A percentile compares a stretch with the other conserved stretches of the same genome.
phyloP scores from a whole-genome alignment of 1,140 invertebrate species.

The Scaptomyza pallida region DNA sequence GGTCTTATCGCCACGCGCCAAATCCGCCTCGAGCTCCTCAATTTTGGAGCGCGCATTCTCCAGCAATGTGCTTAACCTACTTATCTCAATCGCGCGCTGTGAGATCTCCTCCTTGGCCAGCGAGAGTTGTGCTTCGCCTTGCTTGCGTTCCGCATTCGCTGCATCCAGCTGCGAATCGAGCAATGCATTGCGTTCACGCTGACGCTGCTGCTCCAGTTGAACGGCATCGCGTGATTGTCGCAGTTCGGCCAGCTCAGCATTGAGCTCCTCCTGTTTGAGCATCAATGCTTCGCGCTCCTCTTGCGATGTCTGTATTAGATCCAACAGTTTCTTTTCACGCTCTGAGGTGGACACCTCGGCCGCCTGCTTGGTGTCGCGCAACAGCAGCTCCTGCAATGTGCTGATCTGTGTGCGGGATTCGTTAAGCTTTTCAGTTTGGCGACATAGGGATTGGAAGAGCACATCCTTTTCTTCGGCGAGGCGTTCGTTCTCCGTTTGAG shows the following conservation, averaged over 20 bases:
- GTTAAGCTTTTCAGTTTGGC: constrained; percentile 95
- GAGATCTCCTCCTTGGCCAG: constrained; percentile 88
- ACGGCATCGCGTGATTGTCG: constrained; percentile 84
- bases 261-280: constrained; percentile 92
- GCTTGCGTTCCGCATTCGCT: constrained; percentile 88
- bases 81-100: constrained; percentile 90
- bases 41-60: constrained; percentile 92
- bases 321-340: constrained; percentile 93
- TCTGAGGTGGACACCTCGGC: constrained; percentile 88
- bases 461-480: constrained; percentile 94
- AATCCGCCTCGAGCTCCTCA: constrained; percentile 87
- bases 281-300: constrained; percentile 90
- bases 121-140: constrained; percentile 89
- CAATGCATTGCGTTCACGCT: constrained; percentile 88
- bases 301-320: constrained; percentile 93
- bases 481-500: constrained; percentile 94
- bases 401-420: constrained; percentile 89
- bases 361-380: constrained; percentile 86
- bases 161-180: constrained; percentile 90
- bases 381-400: constrained; percentile 89
- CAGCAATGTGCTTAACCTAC: constrained; percentile 89
- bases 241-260: constrained; percentile 87
- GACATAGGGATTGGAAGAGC: constrained; percentile 94
- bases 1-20: constrained; percentile 86
- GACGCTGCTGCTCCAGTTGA: constrained; percentile 86